These are phyloP conservation scores for Brachylomia viminalis DNA, from an alignment of 2,888 invertebrate species.

Conservation along the genomic window DNA sequence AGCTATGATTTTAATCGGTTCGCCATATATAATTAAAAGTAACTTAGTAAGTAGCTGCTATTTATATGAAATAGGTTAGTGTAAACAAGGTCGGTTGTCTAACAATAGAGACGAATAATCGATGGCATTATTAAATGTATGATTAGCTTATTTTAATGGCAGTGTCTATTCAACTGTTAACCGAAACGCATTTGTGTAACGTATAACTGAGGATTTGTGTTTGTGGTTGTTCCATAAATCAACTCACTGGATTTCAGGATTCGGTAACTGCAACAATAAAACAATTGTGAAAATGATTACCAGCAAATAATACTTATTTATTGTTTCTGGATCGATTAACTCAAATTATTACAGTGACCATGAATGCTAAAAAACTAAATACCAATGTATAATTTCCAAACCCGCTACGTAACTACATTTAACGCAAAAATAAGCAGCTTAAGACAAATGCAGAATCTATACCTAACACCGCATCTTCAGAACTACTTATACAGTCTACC, in stretches of 20 bases:
- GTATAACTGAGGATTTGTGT: not conserved
- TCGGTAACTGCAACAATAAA: not conserved
- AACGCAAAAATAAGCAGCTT: conserved; percentile 58
- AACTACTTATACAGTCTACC: conserved; percentile 64
- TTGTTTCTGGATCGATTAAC: not conserved
- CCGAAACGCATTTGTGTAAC: conserved; percentile 38
- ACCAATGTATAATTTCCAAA: conserved; percentile 50
- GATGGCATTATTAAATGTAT: conserved; percentile 60
- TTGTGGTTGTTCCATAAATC: not conserved
- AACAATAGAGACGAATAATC: conserved; percentile 64
- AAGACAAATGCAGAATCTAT: conserved; percentile 64
- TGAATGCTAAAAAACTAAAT: conserved; percentile 6
- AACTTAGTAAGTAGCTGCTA: conserved; percentile 55
- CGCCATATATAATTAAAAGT: conserved; percentile 62
- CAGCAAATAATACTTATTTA: not conserved
- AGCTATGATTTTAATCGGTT: conserved; percentile 63
- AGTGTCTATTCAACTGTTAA: conserved; percentile 57
- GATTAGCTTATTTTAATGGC: conserved; percentile 62
- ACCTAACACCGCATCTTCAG: conserved; percentile 59
- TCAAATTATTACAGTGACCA: conserved; percentile 11
- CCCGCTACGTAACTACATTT: conserved; percentile 29
- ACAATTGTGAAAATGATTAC: not conserved
- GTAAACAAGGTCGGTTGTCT: conserved; percentile 61
- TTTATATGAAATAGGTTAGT: conserved; percentile 63
- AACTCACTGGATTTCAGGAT: not conserved